A percentile compares a stretch with the other conserved stretches of the same genome.
Conservation (phyloP, 2,797 vertebrate species). For the Bryconaethiops microstoma region DNA sequence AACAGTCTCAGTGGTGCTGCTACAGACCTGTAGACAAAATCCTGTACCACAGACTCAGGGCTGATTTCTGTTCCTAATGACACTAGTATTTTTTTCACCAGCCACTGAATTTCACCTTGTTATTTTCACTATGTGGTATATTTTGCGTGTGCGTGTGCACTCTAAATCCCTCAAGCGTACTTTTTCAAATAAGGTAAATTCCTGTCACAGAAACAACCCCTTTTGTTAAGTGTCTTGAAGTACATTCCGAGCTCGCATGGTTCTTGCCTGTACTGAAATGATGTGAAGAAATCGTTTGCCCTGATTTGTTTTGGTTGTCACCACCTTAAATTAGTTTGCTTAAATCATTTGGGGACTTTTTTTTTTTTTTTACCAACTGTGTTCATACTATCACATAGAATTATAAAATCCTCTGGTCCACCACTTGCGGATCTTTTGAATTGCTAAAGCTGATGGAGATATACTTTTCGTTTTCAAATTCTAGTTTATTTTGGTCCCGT, state of each 20-base stretch:
- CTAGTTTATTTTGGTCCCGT: neutral
- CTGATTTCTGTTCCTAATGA: constrained; percentile 28
- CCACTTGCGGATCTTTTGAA: too few relatives aligned
- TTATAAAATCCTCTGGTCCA: too few relatives aligned
- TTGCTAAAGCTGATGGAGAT: neutral
- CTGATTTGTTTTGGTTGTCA: neutral
- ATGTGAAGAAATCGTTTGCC: too few relatives aligned
- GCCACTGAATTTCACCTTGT: neutral
- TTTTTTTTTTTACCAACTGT: too few relatives aligned
- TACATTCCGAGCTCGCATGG: neutral
- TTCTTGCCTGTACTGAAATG: neutral
- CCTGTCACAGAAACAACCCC: too few relatives aligned
- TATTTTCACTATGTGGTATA: neutral
- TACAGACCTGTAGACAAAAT: neutral
- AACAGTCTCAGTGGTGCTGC: constrained; percentile 1
- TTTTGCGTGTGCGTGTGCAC: neutral
- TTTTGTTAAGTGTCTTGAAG: neutral
- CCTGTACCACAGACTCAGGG: constrained; percentile 35
- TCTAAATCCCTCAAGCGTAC: neutral
- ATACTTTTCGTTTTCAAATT: too few relatives aligned
- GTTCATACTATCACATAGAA: too few relatives aligned
- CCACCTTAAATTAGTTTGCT: neutral
- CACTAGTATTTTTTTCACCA: neutral
- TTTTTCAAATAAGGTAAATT: neutral
- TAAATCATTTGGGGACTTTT: neutral